Base-by-base conservation (phyloP, 2,888 invertebrate species). In the Amiota communis region DNA sequence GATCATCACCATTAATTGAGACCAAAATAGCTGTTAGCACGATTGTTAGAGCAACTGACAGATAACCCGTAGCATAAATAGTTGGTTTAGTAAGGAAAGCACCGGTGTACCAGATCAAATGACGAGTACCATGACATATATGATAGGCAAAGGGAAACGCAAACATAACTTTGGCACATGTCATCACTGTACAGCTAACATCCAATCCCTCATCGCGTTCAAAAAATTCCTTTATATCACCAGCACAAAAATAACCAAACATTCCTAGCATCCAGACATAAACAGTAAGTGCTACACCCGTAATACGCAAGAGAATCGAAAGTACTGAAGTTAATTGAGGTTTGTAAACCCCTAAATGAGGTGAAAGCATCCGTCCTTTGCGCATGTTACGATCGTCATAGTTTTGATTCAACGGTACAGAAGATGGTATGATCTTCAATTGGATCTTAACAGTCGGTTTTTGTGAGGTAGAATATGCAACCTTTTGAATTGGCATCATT, bases 81-180 rank as follows among this genome's bases (percentile, higher is more conserved):
- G 70, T 74, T 1, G 69, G 74, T 6, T 77, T 81, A 23, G 71
- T 78, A 8, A 82, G 72, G 17, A 83, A 84, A 1, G 76, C n/a
- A 36, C 81, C 77, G 1, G 84, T 48, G 8, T 77, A 70, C 78
- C 81, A 83, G 12, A 81, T 69, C 49, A 83, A n/a, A 36, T 83
- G 82, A 0, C 83, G 79, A 0, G 73, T 74, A 0, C 76, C 83
- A 15, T 74, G 79, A 2, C 78, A 75, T n/a, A 74, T 1, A 48
- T 83, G 83, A 59, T 84, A 83, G n/a, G 77, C 73, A 46, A 83
- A 80, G 0, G 83, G 83, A 0, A 80, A 12, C 1, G 72, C 75
- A 1, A 83, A 3, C 2, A 71, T 1, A 6, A 79, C 67, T 70
- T 81, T 83, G 2, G 4, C 36, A 6, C 67, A 9, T 8, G 51